Evolutionary conservation across 2,113 vertebrate species (phyloP).

Genomic region (Eubucco bourcierii): DNA sequence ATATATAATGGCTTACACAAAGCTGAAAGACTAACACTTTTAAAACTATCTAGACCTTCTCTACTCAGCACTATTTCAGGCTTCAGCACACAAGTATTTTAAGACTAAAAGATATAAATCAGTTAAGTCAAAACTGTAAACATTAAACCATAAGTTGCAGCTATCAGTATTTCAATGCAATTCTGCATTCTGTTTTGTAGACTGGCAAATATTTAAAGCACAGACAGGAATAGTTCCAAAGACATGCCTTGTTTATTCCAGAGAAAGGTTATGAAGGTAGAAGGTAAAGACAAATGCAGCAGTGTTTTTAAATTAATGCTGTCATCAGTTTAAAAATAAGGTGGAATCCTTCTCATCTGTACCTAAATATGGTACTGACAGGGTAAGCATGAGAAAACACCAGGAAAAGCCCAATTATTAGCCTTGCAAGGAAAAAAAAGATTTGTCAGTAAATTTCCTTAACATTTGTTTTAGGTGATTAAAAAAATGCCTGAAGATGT

Average conservation of each 20-base stretch:
- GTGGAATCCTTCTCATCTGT: not conserved
- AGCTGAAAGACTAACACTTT: not conserved
- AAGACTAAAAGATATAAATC: not conserved
- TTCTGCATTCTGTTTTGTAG: not conserved
- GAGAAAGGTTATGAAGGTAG: not conserved
- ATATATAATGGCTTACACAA: no score
- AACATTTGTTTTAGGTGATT: not conserved
- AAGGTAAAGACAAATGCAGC: not conserved
- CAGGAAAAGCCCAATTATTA: not conserved
- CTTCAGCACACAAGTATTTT: not conserved
- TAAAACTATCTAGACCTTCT: not conserved
- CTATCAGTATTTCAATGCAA: not conserved
- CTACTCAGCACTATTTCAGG: not conserved
- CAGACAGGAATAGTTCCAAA: not conserved
- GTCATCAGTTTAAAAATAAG: not conserved
- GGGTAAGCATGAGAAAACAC: not conserved
- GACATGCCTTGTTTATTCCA: not conserved
- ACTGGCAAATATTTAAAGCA: not conserved
- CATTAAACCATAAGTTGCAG: not conserved
- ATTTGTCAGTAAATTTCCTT: not conserved
- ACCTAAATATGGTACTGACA: not conserved
- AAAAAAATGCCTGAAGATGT: not conserved
- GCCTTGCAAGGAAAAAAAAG: not conserved
- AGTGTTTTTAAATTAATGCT: not conserved
- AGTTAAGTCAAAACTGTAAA: not conserved